These are phyloP conservation scores for Zaprionus africanus DNA, from an alignment of 1,140 invertebrate species.

Conservation along the genomic window DNA sequence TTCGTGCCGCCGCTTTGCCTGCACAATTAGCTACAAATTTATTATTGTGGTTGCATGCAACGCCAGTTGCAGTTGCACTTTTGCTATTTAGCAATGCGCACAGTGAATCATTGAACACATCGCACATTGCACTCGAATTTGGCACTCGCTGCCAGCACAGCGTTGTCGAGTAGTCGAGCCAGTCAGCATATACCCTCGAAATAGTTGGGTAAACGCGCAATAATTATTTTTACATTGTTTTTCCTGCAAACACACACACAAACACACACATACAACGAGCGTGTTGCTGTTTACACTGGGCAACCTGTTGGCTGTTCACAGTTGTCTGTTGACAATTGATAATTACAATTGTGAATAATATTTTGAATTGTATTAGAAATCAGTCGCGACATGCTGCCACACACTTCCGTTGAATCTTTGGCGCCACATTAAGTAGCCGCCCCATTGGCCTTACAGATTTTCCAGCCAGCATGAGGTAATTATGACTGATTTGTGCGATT, in stretches of 20 bases:
- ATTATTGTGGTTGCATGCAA: conserved; percentile 17
- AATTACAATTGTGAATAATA: conserved; percentile 60
- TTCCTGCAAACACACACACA: too few relatives aligned
- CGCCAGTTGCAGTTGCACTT: conserved; percentile 40
- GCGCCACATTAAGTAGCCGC: conserved; percentile 34
- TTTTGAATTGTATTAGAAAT: conserved; percentile 59
- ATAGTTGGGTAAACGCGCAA: conserved; percentile 64
- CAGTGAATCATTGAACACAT: conserved; percentile 28
- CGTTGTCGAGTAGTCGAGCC: conserved; percentile 18
- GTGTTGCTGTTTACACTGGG: conserved; percentile 43
- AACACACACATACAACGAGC: not conserved
- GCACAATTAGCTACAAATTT: conserved; percentile 42
- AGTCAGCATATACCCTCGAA: conserved; percentile 32
- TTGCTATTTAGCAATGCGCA: conserved; percentile 29
- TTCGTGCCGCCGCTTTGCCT: conserved; percentile 1
- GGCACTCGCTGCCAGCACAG: conserved; percentile 51
- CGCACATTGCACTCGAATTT: conserved; percentile 35
- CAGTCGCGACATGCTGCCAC: conserved; percentile 44
- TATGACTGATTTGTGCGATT: conserved; percentile 63
- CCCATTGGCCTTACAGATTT: conserved; percentile 37
- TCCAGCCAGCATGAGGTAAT: conserved; percentile 48
- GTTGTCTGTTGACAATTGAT: not conserved
- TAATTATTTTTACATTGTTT: conserved; percentile 50
- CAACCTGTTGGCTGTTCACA: conserved; percentile 57
- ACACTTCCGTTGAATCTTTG: conserved; percentile 29